Conservation (phyloP, 2,888 invertebrate species). For the Tenthredo amoena region DNA sequence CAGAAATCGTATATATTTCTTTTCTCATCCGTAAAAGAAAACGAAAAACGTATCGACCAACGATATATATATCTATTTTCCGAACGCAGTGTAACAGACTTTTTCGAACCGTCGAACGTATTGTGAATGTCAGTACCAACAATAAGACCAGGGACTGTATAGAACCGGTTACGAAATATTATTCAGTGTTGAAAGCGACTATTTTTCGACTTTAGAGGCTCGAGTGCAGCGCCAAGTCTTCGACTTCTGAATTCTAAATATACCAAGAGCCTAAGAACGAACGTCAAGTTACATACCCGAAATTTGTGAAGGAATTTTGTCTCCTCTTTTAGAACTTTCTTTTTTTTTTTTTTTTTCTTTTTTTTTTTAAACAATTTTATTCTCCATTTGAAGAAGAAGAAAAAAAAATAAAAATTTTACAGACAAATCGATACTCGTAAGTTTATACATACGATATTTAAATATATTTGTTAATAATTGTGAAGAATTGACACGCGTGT, state of each 20-base stretch:
- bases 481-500: neutral
- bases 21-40: neutral
- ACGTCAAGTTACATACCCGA: neutral
- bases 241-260: conserved; percentile 6
- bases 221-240: neutral
- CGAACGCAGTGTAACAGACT: neutral
- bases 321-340: neutral
- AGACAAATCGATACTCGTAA: too few species aligned
- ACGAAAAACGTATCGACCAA: neutral
- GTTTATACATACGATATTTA: too few species aligned
- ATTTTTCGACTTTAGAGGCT: conserved; percentile 25
- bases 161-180: conserved; percentile 27
- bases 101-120: neutral
- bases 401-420: too few species aligned
- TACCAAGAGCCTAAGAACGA: neutral
- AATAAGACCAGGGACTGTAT: neutral
- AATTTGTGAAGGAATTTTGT: neutral
- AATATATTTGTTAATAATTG: neutral
- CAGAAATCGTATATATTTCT: neutral
- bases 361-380: neutral
- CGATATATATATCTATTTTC: neutral
- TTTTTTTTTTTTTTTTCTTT: neutral
- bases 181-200: conserved; percentile 28
- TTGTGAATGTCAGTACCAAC: neutral
- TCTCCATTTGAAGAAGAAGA: neutral